phyloP scores from a whole-genome alignment of 2,797 vertebrate genomes.

The Thripadectes ignobilis region DNA sequence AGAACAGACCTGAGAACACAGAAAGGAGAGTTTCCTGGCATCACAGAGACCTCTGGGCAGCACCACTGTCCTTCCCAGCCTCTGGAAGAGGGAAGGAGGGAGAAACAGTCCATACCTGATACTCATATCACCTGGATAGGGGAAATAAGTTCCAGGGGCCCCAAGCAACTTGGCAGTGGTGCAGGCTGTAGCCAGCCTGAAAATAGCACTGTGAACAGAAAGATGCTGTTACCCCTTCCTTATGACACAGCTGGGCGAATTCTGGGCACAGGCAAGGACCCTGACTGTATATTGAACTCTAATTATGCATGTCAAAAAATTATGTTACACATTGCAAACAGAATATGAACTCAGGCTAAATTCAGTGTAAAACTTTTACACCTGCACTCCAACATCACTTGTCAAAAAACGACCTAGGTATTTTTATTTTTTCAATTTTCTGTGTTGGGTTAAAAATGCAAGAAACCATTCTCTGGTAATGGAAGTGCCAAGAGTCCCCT shows the following conservation, averaged over 20 bases:
- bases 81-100: background rate
- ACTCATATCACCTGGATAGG: background rate
- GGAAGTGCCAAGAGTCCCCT: background rate
- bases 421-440: background rate
- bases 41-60: background rate
- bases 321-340: background rate
- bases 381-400: background rate
- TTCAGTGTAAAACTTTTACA: background rate
- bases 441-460: background rate
- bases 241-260: background rate
- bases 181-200: background rate
- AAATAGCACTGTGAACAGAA: background rate
- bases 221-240: background rate
- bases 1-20: background rate
- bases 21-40: background rate
- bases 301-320: background rate
- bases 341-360: background rate
- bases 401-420: background rate
- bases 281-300: background rate
- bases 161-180: background rate
- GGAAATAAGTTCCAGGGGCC: background rate
- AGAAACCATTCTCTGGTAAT: background rate
- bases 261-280: background rate
- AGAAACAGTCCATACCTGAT: background rate
- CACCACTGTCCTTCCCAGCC: background rate